phyloP scores from a whole-genome alignment of 2,888 invertebrate species.

The Hirudinaria manillensis region DNA sequence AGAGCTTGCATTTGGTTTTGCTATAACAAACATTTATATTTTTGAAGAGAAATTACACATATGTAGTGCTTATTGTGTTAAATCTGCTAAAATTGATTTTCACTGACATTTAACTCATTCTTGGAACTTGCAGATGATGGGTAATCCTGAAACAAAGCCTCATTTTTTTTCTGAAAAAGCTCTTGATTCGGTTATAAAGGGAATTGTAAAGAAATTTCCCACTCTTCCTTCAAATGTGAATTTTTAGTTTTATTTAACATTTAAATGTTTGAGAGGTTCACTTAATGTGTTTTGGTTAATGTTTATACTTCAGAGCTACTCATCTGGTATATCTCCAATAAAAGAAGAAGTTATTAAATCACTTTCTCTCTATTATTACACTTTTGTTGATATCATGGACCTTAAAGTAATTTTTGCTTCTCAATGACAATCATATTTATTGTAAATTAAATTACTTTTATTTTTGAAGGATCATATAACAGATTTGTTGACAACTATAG shows the following conservation, averaged over 20 bases:
- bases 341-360: constrained; percentile 86
- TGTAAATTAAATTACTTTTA: neutral
- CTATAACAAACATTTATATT: too few species aligned
- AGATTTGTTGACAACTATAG: constrained; percentile 75
- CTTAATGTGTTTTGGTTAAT: too few species aligned
- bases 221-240: constrained; percentile 67
- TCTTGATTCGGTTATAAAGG: constrained; percentile 91
- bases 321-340: constrained; percentile 77
- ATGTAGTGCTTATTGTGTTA: too few species aligned
- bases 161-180: constrained; percentile 92
- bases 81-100: too few species aligned
- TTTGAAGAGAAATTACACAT: too few species aligned
- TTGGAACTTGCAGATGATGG: constrained; percentile 67
- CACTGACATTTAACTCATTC: too few species aligned
- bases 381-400: constrained; percentile 94
- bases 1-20: too few species aligned
- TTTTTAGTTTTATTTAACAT: neutral
- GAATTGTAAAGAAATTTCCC: constrained; percentile 88
- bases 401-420: constrained; percentile 71
- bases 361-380: constrained; percentile 91
- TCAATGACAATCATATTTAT: neutral
- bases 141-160: constrained; percentile 95
- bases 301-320: constrained; percentile 43
- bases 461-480: constrained; percentile 56
- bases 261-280: neutral